phyloP scores from a whole-genome alignment of 2,113 vertebrate species.

The Helogale parvula region DNA sequence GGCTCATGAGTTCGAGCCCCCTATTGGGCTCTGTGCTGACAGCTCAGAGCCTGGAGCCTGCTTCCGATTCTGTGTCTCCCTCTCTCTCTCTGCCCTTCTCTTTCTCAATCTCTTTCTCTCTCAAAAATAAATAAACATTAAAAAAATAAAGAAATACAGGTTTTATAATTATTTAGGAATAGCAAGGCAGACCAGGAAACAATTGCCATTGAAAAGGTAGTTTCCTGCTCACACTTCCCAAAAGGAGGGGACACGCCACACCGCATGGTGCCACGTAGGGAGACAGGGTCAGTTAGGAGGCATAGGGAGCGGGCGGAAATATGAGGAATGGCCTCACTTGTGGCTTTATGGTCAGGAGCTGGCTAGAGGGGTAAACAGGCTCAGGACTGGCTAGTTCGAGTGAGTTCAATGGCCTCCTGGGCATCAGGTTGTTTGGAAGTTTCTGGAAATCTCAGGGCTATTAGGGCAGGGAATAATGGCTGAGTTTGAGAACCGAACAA shows the following conservation, averaged over 20 bases:
- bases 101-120: too few species aligned
- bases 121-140: too few species aligned
- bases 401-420: neutral
- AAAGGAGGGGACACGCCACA: neutral
- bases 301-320: neutral
- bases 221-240: neutral
- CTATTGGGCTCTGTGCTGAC: too few species aligned
- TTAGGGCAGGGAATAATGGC: neutral
- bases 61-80: too few species aligned
- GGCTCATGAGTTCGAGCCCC: too few species aligned
- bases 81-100: too few species aligned
- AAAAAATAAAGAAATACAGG: neutral
- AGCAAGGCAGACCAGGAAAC: neutral
- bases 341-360: rapidly evolving
- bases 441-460: neutral
- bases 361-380: neutral
- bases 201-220: neutral
- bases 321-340: neutral
- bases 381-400: neutral
- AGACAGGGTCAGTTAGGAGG: neutral
- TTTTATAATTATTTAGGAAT: neutral
- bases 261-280: rapidly evolving
- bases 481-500: neutral
- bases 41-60: too few species aligned
- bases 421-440: too few species aligned